Conservation (phyloP, 2,797 vertebrate genomes). For the Mycteria americana region DNA sequence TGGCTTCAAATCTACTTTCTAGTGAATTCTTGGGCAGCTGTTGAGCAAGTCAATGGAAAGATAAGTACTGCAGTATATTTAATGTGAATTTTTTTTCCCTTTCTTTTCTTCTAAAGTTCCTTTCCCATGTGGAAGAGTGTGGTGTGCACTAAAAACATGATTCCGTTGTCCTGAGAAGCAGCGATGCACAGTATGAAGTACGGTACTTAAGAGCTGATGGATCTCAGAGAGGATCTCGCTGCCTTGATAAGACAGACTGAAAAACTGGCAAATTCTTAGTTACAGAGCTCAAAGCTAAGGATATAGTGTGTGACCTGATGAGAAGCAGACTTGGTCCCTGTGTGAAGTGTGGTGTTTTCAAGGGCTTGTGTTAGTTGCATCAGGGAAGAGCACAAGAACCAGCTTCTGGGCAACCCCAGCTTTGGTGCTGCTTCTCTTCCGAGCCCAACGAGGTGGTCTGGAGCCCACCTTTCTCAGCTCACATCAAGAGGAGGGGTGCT, state of each 20-base stretch:
- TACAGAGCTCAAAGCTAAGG: not conserved
- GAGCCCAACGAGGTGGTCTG: not conserved
- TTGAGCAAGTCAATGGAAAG: not conserved
- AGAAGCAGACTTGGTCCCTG: not conserved
- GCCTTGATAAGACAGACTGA: not conserved
- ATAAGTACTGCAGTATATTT: not conserved
- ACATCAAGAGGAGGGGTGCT: rapidly evolving
- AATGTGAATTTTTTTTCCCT: not conserved
- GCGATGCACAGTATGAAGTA: not conserved
- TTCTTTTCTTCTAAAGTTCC: not conserved
- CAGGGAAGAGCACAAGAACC: not conserved
- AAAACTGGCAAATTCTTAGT: not conserved
- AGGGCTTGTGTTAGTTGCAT: not conserved
- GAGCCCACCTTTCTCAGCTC: not conserved
- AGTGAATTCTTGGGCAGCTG: not conserved
- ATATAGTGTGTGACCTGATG: too few species aligned
- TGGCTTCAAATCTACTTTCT: not conserved
- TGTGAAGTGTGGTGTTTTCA: not conserved
- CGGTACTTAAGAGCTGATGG: not conserved
- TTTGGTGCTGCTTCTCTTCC: not conserved
- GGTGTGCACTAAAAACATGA: rapidly evolving
- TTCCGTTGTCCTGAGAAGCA: not conserved
- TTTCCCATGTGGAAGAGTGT: not conserved
- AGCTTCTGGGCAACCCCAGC: not conserved
- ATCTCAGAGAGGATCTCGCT: rapidly evolving